Evolutionary conservation across 2,888 invertebrate species (phyloP), one percentile per base, ranked within the genome.

Genomic region (Altica lythri): DNA sequence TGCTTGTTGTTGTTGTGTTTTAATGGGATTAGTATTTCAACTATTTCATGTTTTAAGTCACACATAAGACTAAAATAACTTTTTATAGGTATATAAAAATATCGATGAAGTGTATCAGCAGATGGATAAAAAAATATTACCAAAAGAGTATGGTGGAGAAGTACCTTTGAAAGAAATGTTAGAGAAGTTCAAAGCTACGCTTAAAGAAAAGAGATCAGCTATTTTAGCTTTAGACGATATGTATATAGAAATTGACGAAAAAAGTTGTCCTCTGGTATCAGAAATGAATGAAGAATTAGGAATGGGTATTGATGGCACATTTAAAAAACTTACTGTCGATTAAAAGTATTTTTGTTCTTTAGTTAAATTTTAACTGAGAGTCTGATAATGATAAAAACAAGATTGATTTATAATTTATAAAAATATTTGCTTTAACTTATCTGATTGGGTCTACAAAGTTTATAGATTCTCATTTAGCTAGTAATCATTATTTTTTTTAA

Each of bases 121-220:
- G 64, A 81, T 92, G 4, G 84, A 90, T 71, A 82, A 85, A 16
- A 83, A 85, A 55, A 88, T 92, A 66, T 75, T 94, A 59, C 93
- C 93, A 0, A 86, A 88, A 73, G 93, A 94, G 75, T 93, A 92
- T 70, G 93, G 93, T 5, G 93, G 93, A n/a, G 85, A 85, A 13
- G 82, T 90, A 13, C 89, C 92, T 12, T 76, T 92, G 45, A 80
- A 80, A 18, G 89, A 91, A 45, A 92, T 94, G 90, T 87, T 92
- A 57, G 85, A 86, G 74, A 83, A 83, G 68, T 81, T 90, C 59
- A 89, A 90, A 71, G 76, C 79, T 27, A 82, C 82, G 48, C 75
- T 90, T 35, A 74, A 83, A 53, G 83, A 83, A 58, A 83, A 81
- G 53, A 81, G 88, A 63, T 82, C 85, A 17, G 81, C 83, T 9